Base-by-base conservation (phyloP, 2,888 invertebrate species). In the Melanargia galathea region DNA sequence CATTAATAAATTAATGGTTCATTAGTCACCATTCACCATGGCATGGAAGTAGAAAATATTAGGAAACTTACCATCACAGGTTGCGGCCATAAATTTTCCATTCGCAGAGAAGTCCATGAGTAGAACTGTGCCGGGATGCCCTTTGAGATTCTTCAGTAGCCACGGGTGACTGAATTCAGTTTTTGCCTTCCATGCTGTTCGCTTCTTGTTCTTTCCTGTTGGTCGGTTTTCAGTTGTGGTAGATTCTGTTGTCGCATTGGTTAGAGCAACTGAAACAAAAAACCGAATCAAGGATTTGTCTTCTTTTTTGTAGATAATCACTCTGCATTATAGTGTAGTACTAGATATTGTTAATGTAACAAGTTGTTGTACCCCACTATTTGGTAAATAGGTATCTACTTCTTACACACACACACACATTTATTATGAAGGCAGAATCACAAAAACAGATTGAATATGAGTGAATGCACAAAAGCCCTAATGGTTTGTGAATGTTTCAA, bases 41-140 rank as follows among this genome's bases (percentile, higher is more conserved):
- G n/a, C n/a, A 6, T 52, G 10, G 51, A 20, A 35, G 13, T 51
- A 45, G 7, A 35, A 55, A 45, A 0, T 40, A 43, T 48, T 11
- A 26, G 18, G 46, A 60, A 43, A 91, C 93, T 92, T 93, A 97
- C 97, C 97, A 92, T 96, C 95, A 74, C 95, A 95, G 78, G 96
- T 95, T 65, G 96, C 95, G 66, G 96, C 96, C 79, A 97, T 92
- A 80, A 94, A 96, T 89, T 97, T 97, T 71, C 96, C 96, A 86
- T 97, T 97, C 65, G 95, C 93, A 71, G 97, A 96, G 83, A 96
- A 95, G 78, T 96, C 96, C 83, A 97, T 93, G 75, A 95, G 94
- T 20, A 95, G 87, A 51, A 97, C 94, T 11, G 92, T 92, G 33
- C 94, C 94, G 1, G 95, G 94, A 82, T 97, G 97, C 13, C 96